A percentile compares a stretch with the other conserved stretches of the same genome.
phyloP scores from a whole-genome alignment of 1,140 invertebrate genomes.

The Diploscapter pachys region DNA sequence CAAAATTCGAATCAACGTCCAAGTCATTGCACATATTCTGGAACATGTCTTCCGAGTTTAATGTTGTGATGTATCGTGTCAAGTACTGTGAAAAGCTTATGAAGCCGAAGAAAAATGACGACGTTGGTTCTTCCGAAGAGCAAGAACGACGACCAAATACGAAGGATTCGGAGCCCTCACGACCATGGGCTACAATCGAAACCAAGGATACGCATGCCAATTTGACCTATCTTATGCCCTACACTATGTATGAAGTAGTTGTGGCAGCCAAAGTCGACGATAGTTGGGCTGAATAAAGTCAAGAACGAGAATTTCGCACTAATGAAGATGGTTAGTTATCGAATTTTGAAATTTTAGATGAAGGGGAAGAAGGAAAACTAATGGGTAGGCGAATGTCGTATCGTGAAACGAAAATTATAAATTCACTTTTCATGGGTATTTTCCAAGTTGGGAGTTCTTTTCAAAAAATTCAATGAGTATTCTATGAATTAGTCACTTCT shows the following conservation, averaged over 20 bases:
- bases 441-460: no score
- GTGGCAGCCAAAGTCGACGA: slow-evolving; percentile 28
- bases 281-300: slow-evolving; percentile 21
- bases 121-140: background rate
- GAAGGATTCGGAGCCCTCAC: background rate
- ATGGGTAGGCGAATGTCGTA: slow-evolving; percentile 1
- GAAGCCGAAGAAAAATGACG: background rate
- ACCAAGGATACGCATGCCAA: background rate
- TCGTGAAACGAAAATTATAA: background rate
- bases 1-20: slow-evolving; percentile 22
- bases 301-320: slow-evolving; percentile 28
- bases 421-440: no score
- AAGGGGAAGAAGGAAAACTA: background rate
- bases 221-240: slow-evolving; percentile 31
- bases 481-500: no score
- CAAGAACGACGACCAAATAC: background rate
- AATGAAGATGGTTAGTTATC: slow-evolving; percentile 37
- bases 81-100: background rate
- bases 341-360: slow-evolving; percentile 15
- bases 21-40: slow-evolving; percentile 8
- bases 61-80: background rate
- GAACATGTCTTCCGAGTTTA: slow-evolving; percentile 8
- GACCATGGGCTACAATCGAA: background rate
- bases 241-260: slow-evolving; percentile 36
- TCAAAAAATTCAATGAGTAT: no score